Conservation (phyloP, 2,797 vertebrate genomes). For the Adelosebastes latens region DNA sequence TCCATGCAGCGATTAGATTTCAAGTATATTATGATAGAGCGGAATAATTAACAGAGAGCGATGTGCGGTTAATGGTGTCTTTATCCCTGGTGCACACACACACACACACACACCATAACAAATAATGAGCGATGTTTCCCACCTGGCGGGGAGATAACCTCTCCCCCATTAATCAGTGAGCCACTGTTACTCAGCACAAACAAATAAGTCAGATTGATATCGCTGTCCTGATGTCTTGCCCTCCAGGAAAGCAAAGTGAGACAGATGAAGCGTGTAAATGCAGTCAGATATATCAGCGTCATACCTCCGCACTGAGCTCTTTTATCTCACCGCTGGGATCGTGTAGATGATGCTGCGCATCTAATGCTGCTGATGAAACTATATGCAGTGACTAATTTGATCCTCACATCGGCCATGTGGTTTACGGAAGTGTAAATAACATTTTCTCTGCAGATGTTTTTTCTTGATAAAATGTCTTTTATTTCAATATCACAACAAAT, state of each 20-base stretch:
- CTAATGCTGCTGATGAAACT: not conserved
- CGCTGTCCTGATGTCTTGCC: not conserved
- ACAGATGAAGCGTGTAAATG: conserved; percentile 22
- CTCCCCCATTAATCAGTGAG: conserved; percentile 18
- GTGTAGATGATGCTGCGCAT: not conserved
- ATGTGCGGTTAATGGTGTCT: not conserved
- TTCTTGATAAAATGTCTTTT: conserved; percentile 11
- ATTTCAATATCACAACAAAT: conserved; percentile 51
- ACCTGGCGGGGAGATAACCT: not conserved
- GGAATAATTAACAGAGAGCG: not conserved
- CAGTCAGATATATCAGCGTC: conserved; percentile 5
- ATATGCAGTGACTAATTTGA: not conserved
- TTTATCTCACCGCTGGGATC: not conserved
- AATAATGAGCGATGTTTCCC: not conserved
- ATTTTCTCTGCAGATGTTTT: not conserved
- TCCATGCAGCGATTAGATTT: not conserved
- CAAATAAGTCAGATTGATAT: conserved; percentile 43
- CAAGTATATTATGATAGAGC: not conserved
- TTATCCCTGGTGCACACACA: not conserved
- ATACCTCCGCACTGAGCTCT: not conserved
- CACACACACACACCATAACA: not conserved
- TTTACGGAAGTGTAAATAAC: not conserved
- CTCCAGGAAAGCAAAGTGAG: conserved; percentile 34
- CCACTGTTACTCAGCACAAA: not conserved
- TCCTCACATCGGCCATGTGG: not conserved